Conservation (phyloP, 2,797 vertebrate genomes). For the Siniperca undulata region DNA sequence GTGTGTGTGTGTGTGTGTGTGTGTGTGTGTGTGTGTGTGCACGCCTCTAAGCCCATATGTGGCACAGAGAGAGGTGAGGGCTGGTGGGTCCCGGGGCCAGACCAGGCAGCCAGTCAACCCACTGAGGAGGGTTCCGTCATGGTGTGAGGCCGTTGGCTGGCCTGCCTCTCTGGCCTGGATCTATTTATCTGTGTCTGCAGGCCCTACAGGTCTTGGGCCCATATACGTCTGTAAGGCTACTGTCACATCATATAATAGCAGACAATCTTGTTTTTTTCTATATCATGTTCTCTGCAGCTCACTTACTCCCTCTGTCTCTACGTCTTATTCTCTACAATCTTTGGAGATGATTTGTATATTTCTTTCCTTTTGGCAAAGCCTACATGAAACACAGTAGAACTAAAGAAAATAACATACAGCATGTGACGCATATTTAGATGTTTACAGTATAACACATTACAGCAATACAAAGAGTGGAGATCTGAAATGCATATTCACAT, state of each 20-base stretch:
- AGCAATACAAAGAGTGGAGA: not conserved
- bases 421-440: not conserved
- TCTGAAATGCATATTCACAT: not conserved
- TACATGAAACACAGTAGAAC: not conserved
- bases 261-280: slow-evolving; percentile 40
- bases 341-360: not conserved
- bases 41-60: slow-evolving; percentile 69
- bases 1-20: slow-evolving; percentile 45
- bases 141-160: slow-evolving; percentile 67
- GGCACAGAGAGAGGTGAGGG: slow-evolving; percentile 69
- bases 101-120: slow-evolving; percentile 64
- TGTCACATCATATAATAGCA: slow-evolving; percentile 79
- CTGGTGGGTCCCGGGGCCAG: slow-evolving; percentile 71
- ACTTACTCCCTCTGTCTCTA: slow-evolving; percentile 21
- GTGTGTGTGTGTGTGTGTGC: slow-evolving; percentile 49
- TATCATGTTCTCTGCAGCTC: slow-evolving; percentile 38
- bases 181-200: slow-evolving; percentile 63
- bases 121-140: slow-evolving; percentile 71
- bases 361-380: not conserved
- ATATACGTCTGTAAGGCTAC: slow-evolving; percentile 71
- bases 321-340: slow-evolving; percentile 1
- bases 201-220: slow-evolving; percentile 63
- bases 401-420: not conserved
- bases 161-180: slow-evolving; percentile 68
- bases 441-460: not conserved